Conservation (phyloP, 2,113 vertebrate species). For the Xenopus laevis region DNA sequence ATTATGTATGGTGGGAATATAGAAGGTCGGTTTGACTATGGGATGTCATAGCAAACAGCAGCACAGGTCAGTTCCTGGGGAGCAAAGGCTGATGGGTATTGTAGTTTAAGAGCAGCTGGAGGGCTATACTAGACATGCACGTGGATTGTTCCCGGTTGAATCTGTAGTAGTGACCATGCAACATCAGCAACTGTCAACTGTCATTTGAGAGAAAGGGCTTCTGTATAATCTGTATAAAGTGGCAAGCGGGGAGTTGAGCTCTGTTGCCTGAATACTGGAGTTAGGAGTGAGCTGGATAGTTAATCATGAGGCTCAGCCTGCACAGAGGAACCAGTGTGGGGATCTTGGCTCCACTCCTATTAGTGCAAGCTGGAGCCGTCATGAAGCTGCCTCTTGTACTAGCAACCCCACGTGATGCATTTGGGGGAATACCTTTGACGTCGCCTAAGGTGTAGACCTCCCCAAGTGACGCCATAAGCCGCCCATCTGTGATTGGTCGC, state of each 20-base stretch:
- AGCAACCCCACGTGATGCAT: constrained; percentile 6
- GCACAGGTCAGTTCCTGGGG: too few relatives aligned
- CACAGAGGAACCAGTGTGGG: constrained; percentile 35
- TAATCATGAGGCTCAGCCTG: background rate
- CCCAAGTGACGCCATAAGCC: constrained; percentile 17
- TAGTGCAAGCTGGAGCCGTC: constrained; percentile 1
- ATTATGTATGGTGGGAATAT: too few relatives aligned
- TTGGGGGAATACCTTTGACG: constrained; percentile 40
- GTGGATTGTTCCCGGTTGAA: too few relatives aligned
- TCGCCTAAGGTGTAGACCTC: constrained; percentile 16
- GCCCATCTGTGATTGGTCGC: constrained; percentile 11
- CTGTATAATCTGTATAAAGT: background rate
- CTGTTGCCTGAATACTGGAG: constrained; percentile 14
- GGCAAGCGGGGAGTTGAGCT: too few relatives aligned
- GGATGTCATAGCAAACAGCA: too few relatives aligned
- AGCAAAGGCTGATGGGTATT: too few relatives aligned
- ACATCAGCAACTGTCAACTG: too few relatives aligned
- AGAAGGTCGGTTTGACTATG: too few relatives aligned
- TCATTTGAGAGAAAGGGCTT: background rate
- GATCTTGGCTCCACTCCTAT: constrained; percentile 28
- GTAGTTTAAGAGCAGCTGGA: too few relatives aligned
- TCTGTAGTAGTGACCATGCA: too few relatives aligned
- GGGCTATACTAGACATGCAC: too few relatives aligned
- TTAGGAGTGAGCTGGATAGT: constrained; percentile 7
- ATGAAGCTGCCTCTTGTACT: constrained; percentile 44